Conservation (phyloP, 2,888 invertebrate species). For the Eueremaeus valkanovi region DNA sequence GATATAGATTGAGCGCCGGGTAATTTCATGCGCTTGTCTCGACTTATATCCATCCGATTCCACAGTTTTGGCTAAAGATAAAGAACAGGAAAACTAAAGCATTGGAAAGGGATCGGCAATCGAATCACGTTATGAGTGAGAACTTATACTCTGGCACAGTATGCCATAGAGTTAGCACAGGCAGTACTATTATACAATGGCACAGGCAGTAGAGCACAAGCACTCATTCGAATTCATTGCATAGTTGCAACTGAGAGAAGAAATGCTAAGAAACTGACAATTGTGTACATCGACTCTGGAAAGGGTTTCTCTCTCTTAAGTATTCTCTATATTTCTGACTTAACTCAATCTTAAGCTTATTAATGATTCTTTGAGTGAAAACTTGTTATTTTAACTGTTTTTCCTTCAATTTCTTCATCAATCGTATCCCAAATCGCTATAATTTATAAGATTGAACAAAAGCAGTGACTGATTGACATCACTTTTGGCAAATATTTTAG, state of each 20-base stretch:
- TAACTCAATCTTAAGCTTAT: neutral
- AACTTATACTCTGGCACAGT: neutral
- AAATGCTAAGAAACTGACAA: neutral
- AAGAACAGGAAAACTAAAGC: neutral
- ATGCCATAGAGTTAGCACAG: too few species aligned
- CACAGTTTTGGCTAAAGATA: neutral
- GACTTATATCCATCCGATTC: neutral
- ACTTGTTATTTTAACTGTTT: neutral
- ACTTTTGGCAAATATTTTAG: too few species aligned
- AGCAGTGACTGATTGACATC: too few species aligned
- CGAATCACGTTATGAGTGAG: slow-evolving; percentile 4
- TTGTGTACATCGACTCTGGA: neutral
- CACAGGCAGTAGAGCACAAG: neutral
- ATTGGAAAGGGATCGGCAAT: neutral
- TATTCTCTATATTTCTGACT: neutral
- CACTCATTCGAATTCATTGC: neutral
- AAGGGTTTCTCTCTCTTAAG: neutral
- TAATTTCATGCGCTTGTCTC: neutral
- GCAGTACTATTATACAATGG: too few species aligned
- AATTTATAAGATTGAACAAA: too few species aligned
- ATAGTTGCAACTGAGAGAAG: neutral
- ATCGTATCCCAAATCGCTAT: too few species aligned
- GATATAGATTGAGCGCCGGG: neutral
- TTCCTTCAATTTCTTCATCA: too few species aligned
- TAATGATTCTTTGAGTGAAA: neutral